Percentiles rank a stretch among this genome's conserved stretches.
Evolutionary conservation across 2,797 vertebrate species (phyloP).

Genomic region (Oceanodroma leucorhoa): DNA sequence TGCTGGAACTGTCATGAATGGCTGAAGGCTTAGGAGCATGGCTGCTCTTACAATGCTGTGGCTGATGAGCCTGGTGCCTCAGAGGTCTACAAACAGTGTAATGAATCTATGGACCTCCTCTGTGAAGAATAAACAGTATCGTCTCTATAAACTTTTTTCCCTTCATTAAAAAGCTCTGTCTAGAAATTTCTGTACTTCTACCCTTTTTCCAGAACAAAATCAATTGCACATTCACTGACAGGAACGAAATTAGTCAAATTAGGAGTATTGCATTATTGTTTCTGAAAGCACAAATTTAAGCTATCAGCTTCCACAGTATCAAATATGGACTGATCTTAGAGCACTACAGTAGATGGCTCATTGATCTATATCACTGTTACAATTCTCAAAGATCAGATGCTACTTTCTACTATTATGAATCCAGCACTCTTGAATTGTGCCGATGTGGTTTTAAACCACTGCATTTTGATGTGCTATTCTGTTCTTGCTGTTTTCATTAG

Average conservation of each 20-base stretch:
- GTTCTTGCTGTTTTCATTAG: neutral
- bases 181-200: neutral
- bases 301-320: neutral
- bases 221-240: neutral
- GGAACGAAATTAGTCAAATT: neutral
- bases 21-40: neutral
- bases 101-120: neutral
- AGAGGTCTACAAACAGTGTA: neutral
- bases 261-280: neutral
- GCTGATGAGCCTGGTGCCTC: neutral
- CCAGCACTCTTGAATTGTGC: neutral
- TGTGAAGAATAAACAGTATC: neutral
- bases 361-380: neutral
- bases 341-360: neutral
- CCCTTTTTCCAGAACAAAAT: neutral
- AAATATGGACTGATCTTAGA: neutral
- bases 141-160: too few species aligned
- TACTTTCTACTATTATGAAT: neutral
- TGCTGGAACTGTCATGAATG: neutral
- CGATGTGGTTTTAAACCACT: neutral
- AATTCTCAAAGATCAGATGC: neutral
- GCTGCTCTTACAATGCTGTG: neutral
- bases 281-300: neutral
- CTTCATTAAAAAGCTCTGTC: neutral
- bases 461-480: constrained; percentile 1